Evolutionary conservation across 2,888 invertebrate species (phyloP).

Genomic region (Gerosis bhagava): DNA sequence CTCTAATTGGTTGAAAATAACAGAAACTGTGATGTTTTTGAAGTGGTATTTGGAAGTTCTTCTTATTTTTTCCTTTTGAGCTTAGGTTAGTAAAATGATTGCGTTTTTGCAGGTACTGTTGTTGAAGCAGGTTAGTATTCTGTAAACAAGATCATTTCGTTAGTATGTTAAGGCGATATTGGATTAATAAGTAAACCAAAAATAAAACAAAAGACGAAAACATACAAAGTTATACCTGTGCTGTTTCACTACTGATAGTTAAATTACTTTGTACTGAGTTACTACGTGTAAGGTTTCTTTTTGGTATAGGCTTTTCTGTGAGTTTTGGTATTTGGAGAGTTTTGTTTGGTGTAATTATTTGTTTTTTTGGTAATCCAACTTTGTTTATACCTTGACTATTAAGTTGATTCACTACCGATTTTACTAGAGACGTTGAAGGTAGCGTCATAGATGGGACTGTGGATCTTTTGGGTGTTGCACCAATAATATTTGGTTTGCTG

Average conservation of each 20-base stretch:
- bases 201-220: slow-evolving; percentile 42
- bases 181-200: no score
- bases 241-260: slow-evolving; percentile 55
- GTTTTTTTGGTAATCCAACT: slow-evolving; percentile 66
- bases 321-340: slow-evolving; percentile 78
- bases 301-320: slow-evolving; percentile 74
- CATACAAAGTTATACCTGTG: slow-evolving; percentile 69
- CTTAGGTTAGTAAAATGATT: slow-evolving; percentile 79
- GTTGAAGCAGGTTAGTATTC: slow-evolving; percentile 83
- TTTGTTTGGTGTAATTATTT: slow-evolving; percentile 71
- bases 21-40: slow-evolving; percentile 86
- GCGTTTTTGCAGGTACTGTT: slow-evolving; percentile 81
- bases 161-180: slow-evolving; percentile 60
- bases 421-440: slow-evolving; percentile 72
- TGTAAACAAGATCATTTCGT: slow-evolving; percentile 73
- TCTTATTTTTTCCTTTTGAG: slow-evolving; percentile 79
- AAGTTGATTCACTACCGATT: slow-evolving; percentile 67
- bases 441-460: slow-evolving; percentile 49
- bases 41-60: slow-evolving; percentile 84
- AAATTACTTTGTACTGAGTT: slow-evolving; percentile 69
- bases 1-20: slow-evolving; percentile 85
- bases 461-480: slow-evolving; percentile 68
- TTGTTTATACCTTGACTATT: slow-evolving; percentile 66
- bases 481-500: slow-evolving; percentile 71
- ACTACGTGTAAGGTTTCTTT: slow-evolving; percentile 68